Conservation (phyloP, 2,888 invertebrate genomes). For the Orchesella flavescens region DNA sequence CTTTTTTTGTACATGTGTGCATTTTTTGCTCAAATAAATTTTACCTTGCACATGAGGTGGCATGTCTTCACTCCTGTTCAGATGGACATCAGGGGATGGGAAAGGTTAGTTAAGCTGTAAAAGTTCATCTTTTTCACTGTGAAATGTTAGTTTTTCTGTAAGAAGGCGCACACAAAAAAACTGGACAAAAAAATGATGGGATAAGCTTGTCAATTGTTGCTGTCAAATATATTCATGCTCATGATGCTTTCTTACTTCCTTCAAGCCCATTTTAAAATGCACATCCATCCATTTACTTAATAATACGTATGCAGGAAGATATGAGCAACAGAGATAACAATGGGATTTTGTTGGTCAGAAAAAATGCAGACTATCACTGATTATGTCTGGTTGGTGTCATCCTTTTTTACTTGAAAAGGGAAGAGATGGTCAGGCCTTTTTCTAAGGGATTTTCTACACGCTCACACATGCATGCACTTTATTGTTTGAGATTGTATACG, state of each 20-base stretch:
- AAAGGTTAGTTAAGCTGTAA: slow-evolving; percentile 60
- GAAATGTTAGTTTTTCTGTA: background rate
- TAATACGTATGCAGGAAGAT: background rate
- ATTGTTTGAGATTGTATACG: slow-evolving; percentile 9
- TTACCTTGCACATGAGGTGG: slow-evolving; percentile 33
- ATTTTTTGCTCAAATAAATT: slow-evolving; percentile 49
- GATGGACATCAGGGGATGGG: slow-evolving; percentile 14
- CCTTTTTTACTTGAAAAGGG: slow-evolving; percentile 33
- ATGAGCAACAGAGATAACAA: slow-evolving; percentile 23
- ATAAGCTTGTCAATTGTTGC: slow-evolving; percentile 45
- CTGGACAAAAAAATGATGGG: slow-evolving; percentile 31
- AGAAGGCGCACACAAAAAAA: background rate
- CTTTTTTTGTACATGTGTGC: background rate
- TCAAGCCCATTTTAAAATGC: slow-evolving; percentile 14
- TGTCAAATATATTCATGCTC: slow-evolving; percentile 17
- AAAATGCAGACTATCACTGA: background rate
- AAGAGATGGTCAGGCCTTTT: slow-evolving; percentile 31
- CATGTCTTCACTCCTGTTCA: slow-evolving; percentile 34
- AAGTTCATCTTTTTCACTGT: background rate
- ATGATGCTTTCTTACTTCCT: background rate
- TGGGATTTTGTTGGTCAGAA: background rate
- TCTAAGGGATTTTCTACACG: background rate
- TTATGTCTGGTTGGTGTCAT: slow-evolving; percentile 17
- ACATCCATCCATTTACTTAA: background rate
- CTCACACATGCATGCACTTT: background rate